Conservation (phyloP, 1,140 invertebrate genomes). For the Plutomurus gul region DNA sequence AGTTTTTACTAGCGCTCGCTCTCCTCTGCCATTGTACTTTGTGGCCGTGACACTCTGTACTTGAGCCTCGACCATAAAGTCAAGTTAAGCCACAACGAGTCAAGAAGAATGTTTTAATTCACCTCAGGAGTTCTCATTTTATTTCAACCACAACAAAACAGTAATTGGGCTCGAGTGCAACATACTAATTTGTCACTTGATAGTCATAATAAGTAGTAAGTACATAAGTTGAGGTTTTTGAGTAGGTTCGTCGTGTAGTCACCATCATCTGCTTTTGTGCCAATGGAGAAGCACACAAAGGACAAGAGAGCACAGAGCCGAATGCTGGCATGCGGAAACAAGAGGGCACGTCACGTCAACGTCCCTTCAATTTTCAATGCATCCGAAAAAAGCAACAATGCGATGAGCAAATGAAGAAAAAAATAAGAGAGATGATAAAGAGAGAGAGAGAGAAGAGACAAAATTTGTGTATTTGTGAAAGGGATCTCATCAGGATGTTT, state of each 20-base stretch:
- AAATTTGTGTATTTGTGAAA: constrained; percentile 52
- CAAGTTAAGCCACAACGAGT: background rate
- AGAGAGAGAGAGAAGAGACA: constrained; percentile 29
- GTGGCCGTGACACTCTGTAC: constrained; percentile 2
- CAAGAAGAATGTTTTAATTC: constrained; percentile 28
- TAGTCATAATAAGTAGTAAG: constrained; percentile 20
- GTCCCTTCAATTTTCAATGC: background rate
- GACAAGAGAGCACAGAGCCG: constrained; percentile 5
- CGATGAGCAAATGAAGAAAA: constrained; percentile 35
- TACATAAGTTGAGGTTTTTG: background rate
- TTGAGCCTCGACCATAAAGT: background rate
- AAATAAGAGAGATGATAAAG: constrained; percentile 28
- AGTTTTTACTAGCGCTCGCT: background rate
- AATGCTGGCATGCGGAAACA: constrained; percentile 22
- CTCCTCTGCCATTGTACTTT: background rate
- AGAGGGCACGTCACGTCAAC: constrained; percentile 21
- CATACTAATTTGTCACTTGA: constrained; percentile 22
- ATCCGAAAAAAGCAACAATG: constrained; percentile 34
- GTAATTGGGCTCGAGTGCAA: constrained; percentile 14
- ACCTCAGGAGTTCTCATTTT: constrained; percentile 20
- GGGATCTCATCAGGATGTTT: constrained; percentile 51
- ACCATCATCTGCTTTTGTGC: too few relatives aligned
- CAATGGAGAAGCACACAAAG: constrained; percentile 10
- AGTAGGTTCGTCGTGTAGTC: background rate
- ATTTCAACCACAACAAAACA: background rate